Percentiles rank a stretch among this genome's conserved stretches.
These are phyloP conservation scores for Andrena marginata DNA, from an alignment of 2,888 invertebrate genomes.

Conservation along the genomic window DNA sequence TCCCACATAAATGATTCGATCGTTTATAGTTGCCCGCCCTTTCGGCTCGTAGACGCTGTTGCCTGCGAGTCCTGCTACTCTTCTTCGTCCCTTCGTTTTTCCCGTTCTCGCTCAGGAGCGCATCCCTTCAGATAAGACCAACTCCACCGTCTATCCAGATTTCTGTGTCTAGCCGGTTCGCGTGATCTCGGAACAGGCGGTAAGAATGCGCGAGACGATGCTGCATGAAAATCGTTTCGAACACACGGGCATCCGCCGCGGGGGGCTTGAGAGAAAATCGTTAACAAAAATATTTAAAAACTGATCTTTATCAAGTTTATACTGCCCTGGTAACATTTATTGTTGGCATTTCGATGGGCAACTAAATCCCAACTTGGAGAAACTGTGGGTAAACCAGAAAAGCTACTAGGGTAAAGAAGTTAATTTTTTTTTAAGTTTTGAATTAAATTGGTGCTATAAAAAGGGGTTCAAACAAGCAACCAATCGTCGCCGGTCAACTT, in stretches of 20 bases:
- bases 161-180: neutral
- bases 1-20: slow-evolving; percentile 73
- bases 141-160: neutral
- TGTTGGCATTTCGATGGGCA: too few species aligned
- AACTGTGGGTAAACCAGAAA: too few species aligned
- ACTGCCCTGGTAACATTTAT: too few species aligned
- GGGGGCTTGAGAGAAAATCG: too few species aligned
- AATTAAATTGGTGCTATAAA: too few species aligned
- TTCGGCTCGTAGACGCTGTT: slow-evolving; percentile 11
- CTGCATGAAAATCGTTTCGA: slow-evolving; percentile 15
- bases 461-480: too few species aligned
- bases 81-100: neutral
- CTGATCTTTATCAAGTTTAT: too few species aligned
- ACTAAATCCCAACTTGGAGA: too few species aligned
- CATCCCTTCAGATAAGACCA: slow-evolving; percentile 8
- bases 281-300: too few species aligned
- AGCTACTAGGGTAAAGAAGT: too few species aligned
- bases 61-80: neutral
- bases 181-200: slow-evolving; percentile 21
- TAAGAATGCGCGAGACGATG: slow-evolving; percentile 19
- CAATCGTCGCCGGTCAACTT: too few species aligned
- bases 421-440: too few species aligned
- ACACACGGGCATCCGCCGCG: neutral
- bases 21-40: slow-evolving; percentile 45
- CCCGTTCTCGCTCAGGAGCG: neutral